These are phyloP conservation scores for Drosophila nannoptera DNA, from an alignment of 1,140 invertebrate species.

Conservation along the genomic window DNA sequence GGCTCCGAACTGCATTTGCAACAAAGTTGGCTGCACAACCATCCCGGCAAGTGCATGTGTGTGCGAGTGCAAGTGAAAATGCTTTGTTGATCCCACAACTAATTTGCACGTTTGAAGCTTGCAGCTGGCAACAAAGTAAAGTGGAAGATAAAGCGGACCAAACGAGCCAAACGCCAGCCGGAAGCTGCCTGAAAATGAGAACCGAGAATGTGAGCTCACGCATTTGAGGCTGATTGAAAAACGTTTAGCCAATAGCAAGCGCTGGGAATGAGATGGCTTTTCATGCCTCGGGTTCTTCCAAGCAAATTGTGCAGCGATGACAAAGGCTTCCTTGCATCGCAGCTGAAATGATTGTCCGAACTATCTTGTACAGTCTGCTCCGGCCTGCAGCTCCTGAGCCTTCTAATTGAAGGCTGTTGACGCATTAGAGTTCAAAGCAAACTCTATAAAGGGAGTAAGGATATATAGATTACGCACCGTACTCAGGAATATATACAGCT, in stretches of 20 bases:
- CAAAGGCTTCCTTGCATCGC: too few relatives aligned
- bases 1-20: conserved; percentile 34
- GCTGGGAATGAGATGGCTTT: too few relatives aligned
- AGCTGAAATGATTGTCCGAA: too few relatives aligned
- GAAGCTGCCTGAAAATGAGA: conserved; percentile 36
- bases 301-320: too few relatives aligned
- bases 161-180: conserved; percentile 1
- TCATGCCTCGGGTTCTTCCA: too few relatives aligned
- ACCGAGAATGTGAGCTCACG: conserved; percentile 36
- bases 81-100: conserved; percentile 38
- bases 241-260: not conserved
- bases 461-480: too few relatives aligned
- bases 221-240: conserved; percentile 18
- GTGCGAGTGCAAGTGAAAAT: conserved; percentile 7
- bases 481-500: too few relatives aligned
- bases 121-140: conserved; percentile 55
- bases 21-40: conserved; percentile 38
- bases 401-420: too few relatives aligned
- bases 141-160: conserved; percentile 3
- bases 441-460: too few relatives aligned
- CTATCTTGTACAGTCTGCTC: too few relatives aligned
- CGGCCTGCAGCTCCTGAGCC: too few relatives aligned
- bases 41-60: conserved; percentile 11
- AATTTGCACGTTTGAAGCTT: conserved; percentile 53
- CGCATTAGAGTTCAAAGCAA: too few relatives aligned